These are phyloP conservation scores for Paracentrotus lividus DNA, from an alignment of 53 echinoderm and acorn worm genomes.

Conservation along the genomic window DNA sequence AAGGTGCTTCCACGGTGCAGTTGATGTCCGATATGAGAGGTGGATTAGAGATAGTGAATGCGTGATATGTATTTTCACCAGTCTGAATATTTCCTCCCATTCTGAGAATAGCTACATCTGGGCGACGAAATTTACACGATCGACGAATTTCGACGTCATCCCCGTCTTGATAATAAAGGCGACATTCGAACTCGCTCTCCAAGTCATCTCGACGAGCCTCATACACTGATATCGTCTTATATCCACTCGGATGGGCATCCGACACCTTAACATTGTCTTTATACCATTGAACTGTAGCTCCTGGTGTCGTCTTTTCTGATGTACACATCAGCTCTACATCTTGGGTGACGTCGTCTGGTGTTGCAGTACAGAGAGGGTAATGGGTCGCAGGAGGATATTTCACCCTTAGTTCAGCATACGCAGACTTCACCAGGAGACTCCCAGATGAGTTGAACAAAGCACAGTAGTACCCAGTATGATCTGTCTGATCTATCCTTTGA, in stretches of 20 bases:
- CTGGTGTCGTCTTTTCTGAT: slow-evolving; percentile 54
- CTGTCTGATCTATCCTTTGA: slow-evolving; percentile 45
- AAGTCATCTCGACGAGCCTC: not conserved
- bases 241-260: not conserved
- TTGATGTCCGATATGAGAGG: slow-evolving; percentile 53
- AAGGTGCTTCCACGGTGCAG: slow-evolving; percentile 39
- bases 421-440: not conserved
- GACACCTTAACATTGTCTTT: not conserved
- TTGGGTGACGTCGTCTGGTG: slow-evolving; percentile 12
- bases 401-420: not conserved
- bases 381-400: slow-evolving; percentile 54
- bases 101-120: slow-evolving; percentile 5
- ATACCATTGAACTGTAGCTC: slow-evolving; percentile 54
- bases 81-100: not conserved
- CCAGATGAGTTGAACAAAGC: not conserved
- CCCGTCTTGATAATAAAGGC: slow-evolving; percentile 3
- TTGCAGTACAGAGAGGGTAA: slow-evolving; percentile 63
- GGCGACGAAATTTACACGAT: slow-evolving; percentile 28
- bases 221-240: not conserved
- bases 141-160: not conserved
- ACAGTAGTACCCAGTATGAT: slow-evolving; percentile 35
- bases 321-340: slow-evolving; percentile 1
- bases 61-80: not conserved
- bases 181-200: slow-evolving; percentile 46
- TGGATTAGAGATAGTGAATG: slow-evolving; percentile 13